A percentile compares a stretch with the other conserved stretches of the same genome.
phyloP scores from a whole-genome alignment of 1,140 invertebrate genomes.

The Pseudomyrmex dendroicus region DNA sequence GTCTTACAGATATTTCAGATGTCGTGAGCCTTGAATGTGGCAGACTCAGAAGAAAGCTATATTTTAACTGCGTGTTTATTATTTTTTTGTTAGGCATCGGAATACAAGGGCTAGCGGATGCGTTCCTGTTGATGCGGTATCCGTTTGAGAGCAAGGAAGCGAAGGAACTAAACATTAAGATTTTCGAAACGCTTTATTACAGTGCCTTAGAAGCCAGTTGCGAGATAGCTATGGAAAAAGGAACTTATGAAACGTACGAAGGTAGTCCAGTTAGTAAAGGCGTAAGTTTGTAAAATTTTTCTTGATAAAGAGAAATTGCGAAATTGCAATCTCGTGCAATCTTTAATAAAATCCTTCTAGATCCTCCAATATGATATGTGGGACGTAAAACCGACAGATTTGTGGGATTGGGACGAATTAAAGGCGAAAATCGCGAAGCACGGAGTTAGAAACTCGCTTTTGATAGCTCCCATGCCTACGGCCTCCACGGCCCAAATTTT shows the following conservation, averaged over 20 bases:
- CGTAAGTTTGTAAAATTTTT: conserved; percentile 81
- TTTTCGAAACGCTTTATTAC: conserved; percentile 99
- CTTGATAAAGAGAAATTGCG: background rate
- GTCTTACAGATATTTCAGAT: too few relatives aligned
- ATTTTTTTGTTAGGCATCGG: conserved; percentile 90
- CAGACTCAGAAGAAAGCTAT: too few relatives aligned
- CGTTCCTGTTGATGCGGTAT: conserved; percentile 97
- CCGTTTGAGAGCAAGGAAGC: conserved; percentile 97
- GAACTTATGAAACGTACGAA: conserved; percentile 96
- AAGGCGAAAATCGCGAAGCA: conserved; percentile 95
- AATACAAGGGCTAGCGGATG: conserved; percentile 98
- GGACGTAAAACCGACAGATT: conserved; percentile 93
- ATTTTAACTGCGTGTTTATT: conserved; percentile 7
- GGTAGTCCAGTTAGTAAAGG: conserved; percentile 98
- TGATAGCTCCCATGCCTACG: conserved; percentile 99
- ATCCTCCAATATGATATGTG: conserved; percentile 99
- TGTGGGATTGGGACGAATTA: conserved; percentile 96
- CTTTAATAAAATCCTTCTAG: conserved; percentile 75
- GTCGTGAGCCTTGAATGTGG: too few relatives aligned
- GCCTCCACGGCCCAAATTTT: conserved; percentile 99
- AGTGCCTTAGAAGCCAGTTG: conserved; percentile 98
- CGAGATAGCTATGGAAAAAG: conserved; percentile 95
- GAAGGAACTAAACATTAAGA: conserved; percentile 95
- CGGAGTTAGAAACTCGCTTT: conserved; percentile 97
- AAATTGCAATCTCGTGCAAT: background rate